Evolutionary conservation across 2,113 vertebrate genomes (phyloP).

Genomic region (Poeciliopsis prolifica): DNA sequence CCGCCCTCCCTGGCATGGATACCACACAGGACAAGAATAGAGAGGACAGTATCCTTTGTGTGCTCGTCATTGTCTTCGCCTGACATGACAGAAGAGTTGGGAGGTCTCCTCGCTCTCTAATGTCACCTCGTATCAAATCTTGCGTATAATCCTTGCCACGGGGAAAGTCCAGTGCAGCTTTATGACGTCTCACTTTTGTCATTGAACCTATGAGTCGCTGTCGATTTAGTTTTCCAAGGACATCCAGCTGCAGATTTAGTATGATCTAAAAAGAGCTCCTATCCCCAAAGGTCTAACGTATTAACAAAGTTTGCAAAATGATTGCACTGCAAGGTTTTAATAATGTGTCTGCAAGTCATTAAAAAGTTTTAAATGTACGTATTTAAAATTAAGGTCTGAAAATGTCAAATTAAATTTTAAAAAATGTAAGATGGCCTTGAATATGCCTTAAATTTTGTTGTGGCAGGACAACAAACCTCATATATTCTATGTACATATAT

Average conservation of each 20-base stretch:
- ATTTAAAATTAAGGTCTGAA: too few species aligned
- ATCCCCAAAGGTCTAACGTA: not conserved
- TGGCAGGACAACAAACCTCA: too few species aligned
- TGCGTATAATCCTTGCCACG: not conserved
- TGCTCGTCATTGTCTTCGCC: constrained; percentile 4
- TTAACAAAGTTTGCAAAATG: constrained; percentile 3
- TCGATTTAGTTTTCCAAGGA: constrained; percentile 2
- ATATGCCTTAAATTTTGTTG: too few species aligned
- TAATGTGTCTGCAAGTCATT: too few species aligned
- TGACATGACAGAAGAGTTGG: constrained; percentile 12
- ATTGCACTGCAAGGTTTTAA: too few species aligned
- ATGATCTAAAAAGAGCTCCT: too few species aligned
- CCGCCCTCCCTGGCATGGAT: constrained; percentile 98
- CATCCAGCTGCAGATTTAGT: too few species aligned
- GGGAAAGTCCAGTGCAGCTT: constrained; percentile 8
- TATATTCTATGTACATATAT: too few species aligned
- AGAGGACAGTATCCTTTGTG: constrained; percentile 98
- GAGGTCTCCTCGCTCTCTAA: not conserved
- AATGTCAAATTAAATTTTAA: too few species aligned
- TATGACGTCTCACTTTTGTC: constrained; percentile 23
- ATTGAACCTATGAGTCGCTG: constrained; percentile 14
- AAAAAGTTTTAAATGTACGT: too few species aligned
- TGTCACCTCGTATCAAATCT: constrained; percentile 4
- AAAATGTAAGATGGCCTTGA: too few species aligned
- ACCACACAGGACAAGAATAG: constrained; percentile 97